phyloP scores from a whole-genome alignment of 1,140 invertebrate species.

The Orius laevigatus region DNA sequence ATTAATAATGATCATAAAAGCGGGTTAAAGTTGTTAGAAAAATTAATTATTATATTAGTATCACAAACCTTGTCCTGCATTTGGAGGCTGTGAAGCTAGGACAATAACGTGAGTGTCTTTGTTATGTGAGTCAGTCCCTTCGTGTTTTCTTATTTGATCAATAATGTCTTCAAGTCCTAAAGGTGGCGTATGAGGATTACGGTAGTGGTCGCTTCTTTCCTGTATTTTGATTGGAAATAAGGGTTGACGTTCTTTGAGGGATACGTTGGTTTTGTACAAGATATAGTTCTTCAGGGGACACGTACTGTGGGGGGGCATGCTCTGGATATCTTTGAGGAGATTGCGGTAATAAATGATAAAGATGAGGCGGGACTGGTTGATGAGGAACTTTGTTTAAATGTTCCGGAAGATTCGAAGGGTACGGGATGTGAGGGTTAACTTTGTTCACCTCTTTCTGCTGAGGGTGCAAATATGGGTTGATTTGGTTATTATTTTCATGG shows the following conservation, averaged over 20 bases:
- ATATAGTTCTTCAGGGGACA: constrained; percentile 15
- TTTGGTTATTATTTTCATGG: not conserved
- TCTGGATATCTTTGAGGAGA: constrained; percentile 7
- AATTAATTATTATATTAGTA: not conserved
- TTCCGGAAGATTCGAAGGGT: constrained; percentile 6
- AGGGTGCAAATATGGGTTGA: not conserved
- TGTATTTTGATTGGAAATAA: constrained; percentile 1
- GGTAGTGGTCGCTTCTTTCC: not conserved
- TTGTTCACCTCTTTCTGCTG: constrained; percentile 9
- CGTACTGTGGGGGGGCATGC: constrained; percentile 5
- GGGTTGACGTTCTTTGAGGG: constrained; percentile 18
- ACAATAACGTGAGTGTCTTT: constrained; percentile 15
- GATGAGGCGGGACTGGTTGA: constrained; percentile 3
- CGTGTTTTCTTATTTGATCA: constrained; percentile 18
- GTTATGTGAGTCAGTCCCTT: constrained; percentile 13
- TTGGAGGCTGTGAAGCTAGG: constrained; percentile 11
- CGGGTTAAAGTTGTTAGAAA: not conserved
- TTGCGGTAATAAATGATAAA: constrained; percentile 12
- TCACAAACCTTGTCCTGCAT: constrained; percentile 17
- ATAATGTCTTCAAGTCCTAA: constrained; percentile 18
- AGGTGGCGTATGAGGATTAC: constrained; percentile 1
- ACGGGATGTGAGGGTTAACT: constrained; percentile 1
- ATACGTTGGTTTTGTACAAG: constrained; percentile 12
- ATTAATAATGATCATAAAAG: too few species aligned
- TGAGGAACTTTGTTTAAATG: constrained; percentile 6